Percentiles rank a stretch among this genome's conserved stretches.
Conservation (phyloP, 2,113 vertebrate species). For the Oriolus oriolus region DNA sequence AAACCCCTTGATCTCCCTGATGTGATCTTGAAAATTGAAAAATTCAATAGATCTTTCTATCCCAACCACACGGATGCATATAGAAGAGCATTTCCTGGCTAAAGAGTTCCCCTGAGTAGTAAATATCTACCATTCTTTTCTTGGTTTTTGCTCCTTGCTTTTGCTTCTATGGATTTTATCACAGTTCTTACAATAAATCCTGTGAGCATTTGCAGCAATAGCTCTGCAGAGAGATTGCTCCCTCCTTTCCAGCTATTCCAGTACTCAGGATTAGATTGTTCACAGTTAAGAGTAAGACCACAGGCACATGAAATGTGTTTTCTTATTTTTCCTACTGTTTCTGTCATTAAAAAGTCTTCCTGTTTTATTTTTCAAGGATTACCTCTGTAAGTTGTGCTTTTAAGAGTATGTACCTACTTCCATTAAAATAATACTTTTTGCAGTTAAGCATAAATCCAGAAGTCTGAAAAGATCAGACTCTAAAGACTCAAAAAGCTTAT, state of each 20-base stretch:
- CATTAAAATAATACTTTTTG: not conserved
- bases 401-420: not conserved
- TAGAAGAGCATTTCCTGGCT: not conserved
- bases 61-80: not conserved
- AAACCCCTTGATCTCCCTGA: not conserved
- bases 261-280: not conserved
- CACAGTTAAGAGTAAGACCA: not conserved
- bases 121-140: not conserved
- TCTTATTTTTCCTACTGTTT: not conserved
- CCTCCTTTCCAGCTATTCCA: not conserved
- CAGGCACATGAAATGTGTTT: accelerated
- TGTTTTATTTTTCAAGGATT: not conserved
- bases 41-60: not conserved
- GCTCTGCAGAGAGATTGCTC: not conserved
- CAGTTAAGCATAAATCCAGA: not conserved
- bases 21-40: not conserved
- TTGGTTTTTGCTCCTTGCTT: not conserved
- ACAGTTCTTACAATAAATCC: not conserved
- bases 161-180: not conserved
- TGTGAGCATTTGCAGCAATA: not conserved
- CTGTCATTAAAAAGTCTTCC: not conserved
- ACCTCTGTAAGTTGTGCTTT: not conserved
- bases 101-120: not conserved
- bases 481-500: not conserved
- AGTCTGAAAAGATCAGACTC: not conserved